These are phyloP conservation scores for Apotomis turbidana DNA, from an alignment of 2,888 invertebrate genomes.

Conservation along the genomic window DNA sequence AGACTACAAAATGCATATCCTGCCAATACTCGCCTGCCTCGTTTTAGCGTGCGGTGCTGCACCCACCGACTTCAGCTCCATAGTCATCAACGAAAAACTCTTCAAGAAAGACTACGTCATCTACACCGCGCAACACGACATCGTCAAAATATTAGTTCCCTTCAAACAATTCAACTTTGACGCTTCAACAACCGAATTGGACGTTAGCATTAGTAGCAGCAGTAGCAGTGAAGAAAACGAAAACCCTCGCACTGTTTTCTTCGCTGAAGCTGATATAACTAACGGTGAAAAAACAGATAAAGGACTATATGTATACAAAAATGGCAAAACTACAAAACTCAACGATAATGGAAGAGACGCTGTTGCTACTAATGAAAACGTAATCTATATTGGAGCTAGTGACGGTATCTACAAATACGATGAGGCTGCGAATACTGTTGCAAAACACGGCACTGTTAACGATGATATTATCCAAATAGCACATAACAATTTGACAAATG, in stretches of 20 bases:
- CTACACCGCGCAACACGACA: constrained; percentile 29
- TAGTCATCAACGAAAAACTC: constrained; percentile 4
- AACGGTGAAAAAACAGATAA: constrained; percentile 1
- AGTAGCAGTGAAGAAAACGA: constrained; percentile 4
- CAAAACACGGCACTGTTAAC: constrained; percentile 21
- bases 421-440: constrained; percentile 13
- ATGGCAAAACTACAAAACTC: constrained; percentile 19
- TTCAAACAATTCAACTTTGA: constrained; percentile 13
- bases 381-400: constrained; percentile 19
- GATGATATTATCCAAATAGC: constrained; percentile 28
- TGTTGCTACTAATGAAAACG: constrained; percentile 14
- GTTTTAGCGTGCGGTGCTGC: constrained; percentile 21
- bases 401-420: constrained; percentile 34
- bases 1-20: constrained; percentile 14
- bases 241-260: constrained; percentile 4
- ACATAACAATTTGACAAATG: constrained; percentile 16
- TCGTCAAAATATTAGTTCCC: constrained; percentile 31
- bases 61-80: not conserved
- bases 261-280: constrained; percentile 30
- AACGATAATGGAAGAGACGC: constrained; percentile 33
- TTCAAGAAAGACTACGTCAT: constrained; percentile 1
- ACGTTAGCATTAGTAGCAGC: not conserved
- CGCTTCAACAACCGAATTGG: not conserved
- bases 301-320: constrained; percentile 17
- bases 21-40: constrained; percentile 2